Evolutionary conservation across 2,888 invertebrate genomes (phyloP).

Genomic region (Tortrix viridana): DNA sequence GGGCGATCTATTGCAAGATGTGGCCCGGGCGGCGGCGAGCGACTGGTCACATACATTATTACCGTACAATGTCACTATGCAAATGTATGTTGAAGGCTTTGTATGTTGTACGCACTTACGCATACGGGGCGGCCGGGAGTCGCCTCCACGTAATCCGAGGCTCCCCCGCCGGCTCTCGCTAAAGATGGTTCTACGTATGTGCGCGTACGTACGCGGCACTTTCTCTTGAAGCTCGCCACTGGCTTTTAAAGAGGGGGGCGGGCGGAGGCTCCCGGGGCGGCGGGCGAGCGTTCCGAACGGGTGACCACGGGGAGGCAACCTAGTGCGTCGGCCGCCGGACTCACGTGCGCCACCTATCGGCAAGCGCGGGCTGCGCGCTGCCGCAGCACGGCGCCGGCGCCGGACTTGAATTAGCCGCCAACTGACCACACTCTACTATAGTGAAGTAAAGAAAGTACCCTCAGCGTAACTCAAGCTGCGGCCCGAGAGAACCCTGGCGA

Average conservation of each 20-base stretch:
- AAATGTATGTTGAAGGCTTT: conserved; percentile 83
- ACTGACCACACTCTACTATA: not conserved
- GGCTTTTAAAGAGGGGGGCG: conserved; percentile 84
- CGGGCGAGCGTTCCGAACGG: conserved; percentile 76
- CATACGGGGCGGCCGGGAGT: conserved; percentile 73
- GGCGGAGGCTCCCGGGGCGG: conserved; percentile 59
- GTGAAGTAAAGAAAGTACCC: not conserved
- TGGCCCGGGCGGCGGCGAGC: conserved; percentile 67
- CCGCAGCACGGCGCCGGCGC: conserved; percentile 31
- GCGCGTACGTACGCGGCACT: conserved; percentile 83
- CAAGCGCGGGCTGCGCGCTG: conserved; percentile 39
- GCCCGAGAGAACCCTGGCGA: conserved; percentile 30
- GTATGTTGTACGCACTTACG: conserved; percentile 83
- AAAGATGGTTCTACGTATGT: conserved; percentile 82
- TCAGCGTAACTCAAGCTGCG: not conserved
- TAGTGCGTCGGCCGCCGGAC: conserved; percentile 59
- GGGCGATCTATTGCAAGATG: conserved; percentile 74
- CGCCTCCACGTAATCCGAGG: conserved; percentile 79
- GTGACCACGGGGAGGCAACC: conserved; percentile 84
- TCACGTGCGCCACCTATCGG: conserved; percentile 58
- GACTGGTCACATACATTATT: conserved; percentile 84
- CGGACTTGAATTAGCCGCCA: not conserved
- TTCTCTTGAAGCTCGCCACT: conserved; percentile 86
- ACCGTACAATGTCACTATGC: conserved; percentile 83
- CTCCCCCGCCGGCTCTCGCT: conserved; percentile 67